Evolutionary conservation across 2,113 vertebrate genomes (phyloP).

Genomic region (Callipepla californica): DNA sequence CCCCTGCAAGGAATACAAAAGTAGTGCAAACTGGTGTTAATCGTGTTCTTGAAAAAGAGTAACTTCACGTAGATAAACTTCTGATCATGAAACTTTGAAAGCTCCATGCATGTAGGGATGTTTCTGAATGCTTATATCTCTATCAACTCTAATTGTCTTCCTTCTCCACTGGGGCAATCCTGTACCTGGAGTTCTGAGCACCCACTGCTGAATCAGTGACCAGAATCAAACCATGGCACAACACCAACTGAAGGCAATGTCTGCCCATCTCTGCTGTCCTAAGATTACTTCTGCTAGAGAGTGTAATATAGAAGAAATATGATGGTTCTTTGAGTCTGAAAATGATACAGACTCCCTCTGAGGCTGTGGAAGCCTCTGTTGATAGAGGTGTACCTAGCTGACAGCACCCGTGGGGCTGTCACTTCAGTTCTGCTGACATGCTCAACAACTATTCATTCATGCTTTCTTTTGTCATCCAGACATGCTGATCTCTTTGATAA

Average conservation of each 20-base stretch:
- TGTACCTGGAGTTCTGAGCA: not conserved
- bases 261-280: not conserved
- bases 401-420: fast-evolving
- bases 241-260: not conserved
- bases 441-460: not conserved
- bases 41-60: not conserved
- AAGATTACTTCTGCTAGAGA: not conserved
- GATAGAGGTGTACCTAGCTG: fast-evolving
- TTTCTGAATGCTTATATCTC: not conserved
- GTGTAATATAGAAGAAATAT: not conserved
- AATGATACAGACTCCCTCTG: not conserved
- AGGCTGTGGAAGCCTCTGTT: not conserved
- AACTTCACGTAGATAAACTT: not conserved
- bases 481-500: not conserved
- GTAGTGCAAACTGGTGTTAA: not conserved
- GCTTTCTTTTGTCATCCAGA: not conserved
- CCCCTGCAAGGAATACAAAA: not conserved
- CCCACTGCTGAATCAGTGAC: not conserved
- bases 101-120: fast-evolving
- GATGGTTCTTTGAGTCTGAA: not conserved
- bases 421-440: not conserved
- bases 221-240: not conserved
- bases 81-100: not conserved
- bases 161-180: not conserved
- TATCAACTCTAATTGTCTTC: not conserved